Conservation (phyloP, 2,113 vertebrate genomes). For the Phainopepla nitens region DNA sequence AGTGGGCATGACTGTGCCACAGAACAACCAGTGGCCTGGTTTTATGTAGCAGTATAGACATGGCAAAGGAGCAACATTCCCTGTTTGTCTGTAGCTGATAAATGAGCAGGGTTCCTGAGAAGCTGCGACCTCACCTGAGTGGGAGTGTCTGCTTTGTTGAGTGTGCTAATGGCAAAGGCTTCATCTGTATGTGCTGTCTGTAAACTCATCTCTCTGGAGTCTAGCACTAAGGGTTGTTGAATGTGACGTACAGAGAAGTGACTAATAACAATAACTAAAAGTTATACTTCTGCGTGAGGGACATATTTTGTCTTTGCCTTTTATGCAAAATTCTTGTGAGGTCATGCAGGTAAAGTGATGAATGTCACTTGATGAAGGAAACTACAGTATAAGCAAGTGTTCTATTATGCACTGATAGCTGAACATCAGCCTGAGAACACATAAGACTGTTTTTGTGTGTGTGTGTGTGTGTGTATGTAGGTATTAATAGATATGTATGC, state of each 20-base stretch:
- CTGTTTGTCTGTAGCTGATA: background rate
- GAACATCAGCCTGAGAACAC: background rate
- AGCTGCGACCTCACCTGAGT: background rate
- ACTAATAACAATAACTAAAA: background rate
- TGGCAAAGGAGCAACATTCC: background rate
- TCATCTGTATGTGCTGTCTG: background rate
- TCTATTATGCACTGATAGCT: background rate
- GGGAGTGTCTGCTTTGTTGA: background rate
- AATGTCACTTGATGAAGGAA: background rate
- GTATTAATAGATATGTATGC: background rate
- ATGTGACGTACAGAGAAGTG: background rate
- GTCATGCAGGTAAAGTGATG: background rate
- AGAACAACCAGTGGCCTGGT: background rate
- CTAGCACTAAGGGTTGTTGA: background rate
- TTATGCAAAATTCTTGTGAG: background rate
- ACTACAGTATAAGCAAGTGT: background rate
- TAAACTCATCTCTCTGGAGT: background rate
- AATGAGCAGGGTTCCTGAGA: background rate
- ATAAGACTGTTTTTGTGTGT: background rate
- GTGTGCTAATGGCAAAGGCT: background rate
- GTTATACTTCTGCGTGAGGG: accelerated
- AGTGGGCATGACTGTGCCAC: background rate
- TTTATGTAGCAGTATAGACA: background rate
- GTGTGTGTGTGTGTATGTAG: background rate
- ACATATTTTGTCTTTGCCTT: background rate